Evolutionary conservation across 2,113 vertebrate genomes (phyloP), one percentile per base, ranked within the genome.

Genomic region (Numenius arquata): DNA sequence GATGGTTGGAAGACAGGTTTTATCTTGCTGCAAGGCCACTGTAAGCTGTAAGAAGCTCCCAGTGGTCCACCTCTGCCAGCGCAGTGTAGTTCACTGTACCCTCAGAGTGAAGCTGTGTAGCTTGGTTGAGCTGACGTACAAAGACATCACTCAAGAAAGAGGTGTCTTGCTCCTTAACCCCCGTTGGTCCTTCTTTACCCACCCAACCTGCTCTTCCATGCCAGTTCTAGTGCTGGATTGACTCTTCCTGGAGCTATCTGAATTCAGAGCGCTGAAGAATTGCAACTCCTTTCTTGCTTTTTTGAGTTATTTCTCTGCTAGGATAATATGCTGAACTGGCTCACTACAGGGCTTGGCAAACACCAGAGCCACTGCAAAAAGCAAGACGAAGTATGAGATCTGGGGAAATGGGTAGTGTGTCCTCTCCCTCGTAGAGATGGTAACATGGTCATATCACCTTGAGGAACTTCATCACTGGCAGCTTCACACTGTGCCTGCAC

Each of bases 181-280:
- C 3, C 0, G 11, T 43, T 4, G 1, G 2, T 53, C 8, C 38
- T n/a, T 66, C 71, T 32, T 73, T 40, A 76, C 22, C 19, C 36
- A 58, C 10, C 1, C n/a, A 38, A 7, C 0, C 4, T 30, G 9
- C 11, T 32, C 25, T 27, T 1, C 5, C 26, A 29, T 78, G 38
- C 19, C n/a, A 63, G 32, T 27, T 72, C 25, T 23, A 70, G 52
- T 14, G 48, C 45, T 73, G 41, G 15, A 26, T 4, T 29, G 40
- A 53, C 32, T 78, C 22, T 71, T 83, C 40, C 36, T 30, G 12
- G 62, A 92, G 52, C 41, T 66, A 32, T 16, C 20, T 34, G 27
- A 68, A 61, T 61, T 56, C 22, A 50, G 7, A 56, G 34, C 1
- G 2, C 8, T 62, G 30, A 71, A 67, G 71, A 65, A 34, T 2